phyloP scores from a whole-genome alignment of 1,140 invertebrate species.

The Drosophila eugracilis region DNA sequence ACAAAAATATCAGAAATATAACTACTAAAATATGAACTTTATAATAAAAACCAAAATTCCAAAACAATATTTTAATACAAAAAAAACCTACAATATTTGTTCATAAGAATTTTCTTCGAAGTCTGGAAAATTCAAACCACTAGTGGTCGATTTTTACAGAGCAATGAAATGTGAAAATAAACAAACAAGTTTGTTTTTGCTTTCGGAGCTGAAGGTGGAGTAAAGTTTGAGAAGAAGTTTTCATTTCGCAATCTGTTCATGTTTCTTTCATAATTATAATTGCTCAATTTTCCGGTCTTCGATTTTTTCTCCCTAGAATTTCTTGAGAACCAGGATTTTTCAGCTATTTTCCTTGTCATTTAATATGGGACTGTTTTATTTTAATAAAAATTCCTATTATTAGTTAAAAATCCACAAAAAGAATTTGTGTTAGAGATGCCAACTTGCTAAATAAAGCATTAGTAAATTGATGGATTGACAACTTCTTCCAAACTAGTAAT shows the following conservation, averaged over 20 bases:
- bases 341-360: too few relatives aligned
- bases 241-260: slow-evolving; percentile 15
- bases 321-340: background rate
- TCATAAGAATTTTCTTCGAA: too few relatives aligned
- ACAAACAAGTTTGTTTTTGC: slow-evolving; percentile 14
- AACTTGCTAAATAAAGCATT: background rate
- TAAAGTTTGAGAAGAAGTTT: too few relatives aligned
- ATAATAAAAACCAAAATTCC: slow-evolving; percentile 18
- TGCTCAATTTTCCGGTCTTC: slow-evolving; percentile 36
- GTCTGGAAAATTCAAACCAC: background rate
- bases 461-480: too few relatives aligned
- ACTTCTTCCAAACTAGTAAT: too few relatives aligned
- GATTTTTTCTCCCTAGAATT: background rate
- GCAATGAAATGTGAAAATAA: slow-evolving; percentile 28
- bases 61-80: too few relatives aligned
- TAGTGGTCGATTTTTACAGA: background rate
- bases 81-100: too few relatives aligned
- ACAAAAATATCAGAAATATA: slow-evolving; percentile 1
- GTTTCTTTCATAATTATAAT: slow-evolving; percentile 42
- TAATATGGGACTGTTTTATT: too few relatives aligned
- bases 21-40: slow-evolving; percentile 27
- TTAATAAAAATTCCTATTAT: too few relatives aligned
- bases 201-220: too few relatives aligned
- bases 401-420: too few relatives aligned
- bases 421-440: background rate